Evolutionary conservation across 2,113 vertebrate genomes (phyloP).

Genomic region (Theristicus caerulescens): DNA sequence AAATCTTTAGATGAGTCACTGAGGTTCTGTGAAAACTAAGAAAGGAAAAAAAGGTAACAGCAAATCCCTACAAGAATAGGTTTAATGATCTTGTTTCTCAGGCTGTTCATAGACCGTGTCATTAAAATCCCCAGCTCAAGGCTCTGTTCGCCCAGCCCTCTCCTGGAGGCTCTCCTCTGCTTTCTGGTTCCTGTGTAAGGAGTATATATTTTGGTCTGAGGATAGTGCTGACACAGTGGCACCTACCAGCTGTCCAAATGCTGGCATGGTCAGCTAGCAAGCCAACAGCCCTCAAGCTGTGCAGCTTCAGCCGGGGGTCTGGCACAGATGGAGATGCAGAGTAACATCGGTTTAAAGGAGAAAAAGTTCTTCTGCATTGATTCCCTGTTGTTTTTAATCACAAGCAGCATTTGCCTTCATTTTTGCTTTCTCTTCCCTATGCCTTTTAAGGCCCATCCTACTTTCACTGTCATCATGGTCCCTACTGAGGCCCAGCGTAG

Average conservation of each 20-base stretch:
- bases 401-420: not conserved
- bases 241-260: not conserved
- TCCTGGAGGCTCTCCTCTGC: not conserved
- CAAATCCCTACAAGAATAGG: not conserved
- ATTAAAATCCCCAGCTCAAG: not conserved
- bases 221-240: not conserved
- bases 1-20: not conserved
- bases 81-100: constrained; percentile 16
- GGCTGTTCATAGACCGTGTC: not conserved
- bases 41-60: not conserved
- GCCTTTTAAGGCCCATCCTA: not conserved
- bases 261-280: not conserved
- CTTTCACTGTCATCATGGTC: not conserved
- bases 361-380: not conserved
- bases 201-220: not conserved
- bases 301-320: not conserved
- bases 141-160: not conserved
- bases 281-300: not conserved
- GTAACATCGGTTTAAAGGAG: not conserved
- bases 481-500: not conserved
- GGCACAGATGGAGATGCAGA: not conserved
- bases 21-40: not conserved
- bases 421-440: not conserved
- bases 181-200: not conserved
- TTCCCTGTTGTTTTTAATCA: not conserved